These are phyloP conservation scores for Tiaroga cobitis DNA, from an alignment of 2,797 vertebrate genomes.

Conservation along the genomic window DNA sequence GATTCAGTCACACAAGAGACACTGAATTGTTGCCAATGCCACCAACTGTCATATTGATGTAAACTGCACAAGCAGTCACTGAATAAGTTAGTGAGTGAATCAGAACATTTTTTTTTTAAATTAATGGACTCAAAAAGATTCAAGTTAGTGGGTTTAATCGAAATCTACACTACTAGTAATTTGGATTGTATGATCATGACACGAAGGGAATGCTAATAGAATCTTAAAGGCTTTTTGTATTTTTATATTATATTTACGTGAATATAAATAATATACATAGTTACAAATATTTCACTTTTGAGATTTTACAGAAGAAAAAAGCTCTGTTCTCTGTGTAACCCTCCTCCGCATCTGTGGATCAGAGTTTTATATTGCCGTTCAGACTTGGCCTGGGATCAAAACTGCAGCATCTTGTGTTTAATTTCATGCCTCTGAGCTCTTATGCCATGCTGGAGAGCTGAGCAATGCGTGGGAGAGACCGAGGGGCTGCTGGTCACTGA, in stretches of 20 bases:
- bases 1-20: not conserved
- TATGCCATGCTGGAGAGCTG: constrained; percentile 10
- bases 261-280: not conserved
- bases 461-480: constrained; percentile 15
- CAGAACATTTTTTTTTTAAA: not conserved
- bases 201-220: not conserved
- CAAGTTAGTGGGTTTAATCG: not conserved
- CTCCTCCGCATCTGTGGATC: constrained; percentile 3
- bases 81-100: too few species aligned
- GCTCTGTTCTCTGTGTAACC: not conserved
- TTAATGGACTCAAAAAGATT: not conserved
- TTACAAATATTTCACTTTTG: not conserved
- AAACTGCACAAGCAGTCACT: too few species aligned
- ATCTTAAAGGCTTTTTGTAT: not conserved
- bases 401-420: constrained; percentile 31
- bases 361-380: constrained; percentile 8
- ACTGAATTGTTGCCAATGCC: not conserved
- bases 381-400: constrained; percentile 18
- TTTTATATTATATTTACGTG: not conserved
- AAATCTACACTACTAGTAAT: not conserved
- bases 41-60: too few species aligned
- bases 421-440: constrained; percentile 48
- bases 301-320: constrained; percentile 1
- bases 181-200: not conserved
- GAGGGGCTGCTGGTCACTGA: not conserved